Conservation (phyloP, 2,888 invertebrate genomes). For the Athrips mouffetella region DNA sequence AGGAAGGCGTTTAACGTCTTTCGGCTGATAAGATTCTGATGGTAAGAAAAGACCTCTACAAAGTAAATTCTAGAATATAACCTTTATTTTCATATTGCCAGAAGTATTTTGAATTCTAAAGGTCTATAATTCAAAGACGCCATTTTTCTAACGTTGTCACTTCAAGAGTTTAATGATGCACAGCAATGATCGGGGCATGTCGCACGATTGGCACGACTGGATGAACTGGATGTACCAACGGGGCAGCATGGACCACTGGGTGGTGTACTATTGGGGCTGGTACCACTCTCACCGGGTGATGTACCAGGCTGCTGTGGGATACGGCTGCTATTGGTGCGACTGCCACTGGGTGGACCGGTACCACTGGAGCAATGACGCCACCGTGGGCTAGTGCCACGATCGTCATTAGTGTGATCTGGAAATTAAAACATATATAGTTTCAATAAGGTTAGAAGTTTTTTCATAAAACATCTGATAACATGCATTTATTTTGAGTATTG, state of each 20-base stretch:
- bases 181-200: conserved; percentile 52
- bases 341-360: conserved; percentile 49
- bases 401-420: conserved; percentile 64
- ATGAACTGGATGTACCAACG: conserved; percentile 46
- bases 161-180: conserved; percentile 47
- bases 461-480: too few relatives aligned
- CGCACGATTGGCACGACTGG: conserved; percentile 51
- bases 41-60: too few relatives aligned
- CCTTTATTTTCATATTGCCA: too few relatives aligned
- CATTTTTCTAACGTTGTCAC: neutral
- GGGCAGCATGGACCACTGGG: conserved; percentile 37
- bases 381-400: conserved; percentile 60
- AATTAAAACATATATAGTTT: conserved; percentile 18
- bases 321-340: conserved; percentile 45
- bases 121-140: neutral
- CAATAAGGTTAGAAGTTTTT: too few relatives aligned
- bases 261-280: conserved; percentile 20
- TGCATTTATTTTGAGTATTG: too few relatives aligned
- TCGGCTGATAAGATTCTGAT: too few relatives aligned
- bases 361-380: conserved; percentile 57
- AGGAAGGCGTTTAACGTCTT: too few relatives aligned
- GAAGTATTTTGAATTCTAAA: too few relatives aligned
- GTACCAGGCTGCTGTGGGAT: conserved; percentile 45
- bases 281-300: conserved; percentile 33
- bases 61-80: too few relatives aligned